These are phyloP conservation scores for Idaea aversata DNA, from an alignment of 2,888 invertebrate species.

Conservation along the genomic window DNA sequence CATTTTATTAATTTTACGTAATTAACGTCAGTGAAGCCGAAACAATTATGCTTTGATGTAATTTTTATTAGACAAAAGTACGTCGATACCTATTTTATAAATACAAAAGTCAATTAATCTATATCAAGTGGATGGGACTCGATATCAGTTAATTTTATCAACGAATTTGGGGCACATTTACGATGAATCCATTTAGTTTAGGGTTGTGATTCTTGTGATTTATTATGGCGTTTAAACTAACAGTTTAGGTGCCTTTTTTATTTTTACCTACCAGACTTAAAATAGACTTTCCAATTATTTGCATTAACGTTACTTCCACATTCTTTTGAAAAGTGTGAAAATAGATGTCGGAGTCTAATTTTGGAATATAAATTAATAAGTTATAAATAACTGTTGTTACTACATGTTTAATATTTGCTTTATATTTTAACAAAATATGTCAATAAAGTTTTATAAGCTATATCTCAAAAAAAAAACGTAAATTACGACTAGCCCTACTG, in stretches of 20 bases:
- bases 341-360: background rate
- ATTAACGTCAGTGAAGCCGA: background rate
- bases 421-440: too few species aligned
- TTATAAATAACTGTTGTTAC: too few species aligned
- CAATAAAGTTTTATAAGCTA: too few species aligned
- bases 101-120: conserved; percentile 2
- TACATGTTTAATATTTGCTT: too few species aligned
- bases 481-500: background rate
- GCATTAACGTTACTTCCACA: too few species aligned
- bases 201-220: background rate
- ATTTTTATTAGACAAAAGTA: conserved; percentile 1
- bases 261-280: too few species aligned
- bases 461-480: background rate
- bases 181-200: background rate
- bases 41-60: background rate
- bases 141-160: conserved; percentile 5
- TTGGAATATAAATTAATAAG: background rate
- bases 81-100: background rate
- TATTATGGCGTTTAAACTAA: background rate
- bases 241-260: too few species aligned
- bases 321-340: background rate
- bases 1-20: background rate
- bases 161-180: conserved; percentile 1
- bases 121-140: conserved; percentile 4
- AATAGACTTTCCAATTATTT: too few species aligned